These are phyloP conservation scores for Orchesellides sinensis DNA, from an alignment of 2,888 invertebrate species.

Conservation along the genomic window DNA sequence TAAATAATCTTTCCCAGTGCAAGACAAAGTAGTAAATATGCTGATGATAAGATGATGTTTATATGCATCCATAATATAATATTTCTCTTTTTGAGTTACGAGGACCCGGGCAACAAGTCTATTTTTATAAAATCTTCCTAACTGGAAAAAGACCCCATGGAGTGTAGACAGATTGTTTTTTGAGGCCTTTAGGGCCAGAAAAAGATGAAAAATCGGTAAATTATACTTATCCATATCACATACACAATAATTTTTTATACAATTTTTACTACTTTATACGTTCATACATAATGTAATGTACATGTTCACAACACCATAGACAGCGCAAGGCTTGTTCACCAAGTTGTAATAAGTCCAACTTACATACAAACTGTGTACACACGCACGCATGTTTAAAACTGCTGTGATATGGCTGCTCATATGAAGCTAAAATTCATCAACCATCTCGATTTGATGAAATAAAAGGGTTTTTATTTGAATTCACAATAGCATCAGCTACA, in stretches of 20 bases:
- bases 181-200: constrained; percentile 73
- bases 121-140: constrained; percentile 71
- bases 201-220: constrained; percentile 74
- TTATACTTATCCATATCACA: constrained; percentile 68
- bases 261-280: neutral
- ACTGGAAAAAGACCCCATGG: constrained; percentile 72
- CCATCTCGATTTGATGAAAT: neutral
- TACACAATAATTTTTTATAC: neutral
- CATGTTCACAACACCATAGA: neutral
- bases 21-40: no score
- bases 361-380: constrained; percentile 25
- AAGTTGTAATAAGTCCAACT: constrained; percentile 46
- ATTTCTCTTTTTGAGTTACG: constrained; percentile 55
- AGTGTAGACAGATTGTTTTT: constrained; percentile 75
- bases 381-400: constrained; percentile 7
- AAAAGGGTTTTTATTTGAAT: constrained; percentile 8
- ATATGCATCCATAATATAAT: no score
- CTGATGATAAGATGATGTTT: no score
- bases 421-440: neutral
- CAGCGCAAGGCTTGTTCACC: constrained; percentile 41
- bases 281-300: neutral
- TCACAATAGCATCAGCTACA: neutral
- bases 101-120: constrained; percentile 67
- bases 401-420: constrained; percentile 16
- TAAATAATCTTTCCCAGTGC: no score